Evolutionary conservation across 2,113 vertebrate genomes (phyloP).

Genomic region (Rhynchomys soricoides): DNA sequence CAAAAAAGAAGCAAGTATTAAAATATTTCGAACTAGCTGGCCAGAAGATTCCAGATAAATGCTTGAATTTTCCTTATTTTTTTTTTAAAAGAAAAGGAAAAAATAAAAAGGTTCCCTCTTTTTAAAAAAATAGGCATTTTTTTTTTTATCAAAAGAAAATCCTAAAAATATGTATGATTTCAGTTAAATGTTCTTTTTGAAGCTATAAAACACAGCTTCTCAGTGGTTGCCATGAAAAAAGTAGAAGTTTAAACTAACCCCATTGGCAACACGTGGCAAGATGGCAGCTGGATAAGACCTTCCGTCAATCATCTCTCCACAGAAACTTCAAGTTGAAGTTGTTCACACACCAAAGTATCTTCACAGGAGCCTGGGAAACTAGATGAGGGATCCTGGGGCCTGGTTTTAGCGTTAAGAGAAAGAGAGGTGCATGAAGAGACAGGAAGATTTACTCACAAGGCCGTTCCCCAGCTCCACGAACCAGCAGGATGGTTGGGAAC

Average conservation of each 20-base stretch:
- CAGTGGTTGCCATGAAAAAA: background rate
- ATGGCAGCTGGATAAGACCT: background rate
- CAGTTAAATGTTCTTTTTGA: background rate
- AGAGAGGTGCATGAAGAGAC: background rate
- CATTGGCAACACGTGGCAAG: background rate
- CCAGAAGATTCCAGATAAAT: constrained; percentile 13
- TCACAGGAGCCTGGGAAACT: background rate
- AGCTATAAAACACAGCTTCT: background rate
- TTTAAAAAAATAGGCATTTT: background rate
- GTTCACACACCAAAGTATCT: background rate
- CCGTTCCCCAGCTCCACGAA: background rate
- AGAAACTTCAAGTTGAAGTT: background rate
- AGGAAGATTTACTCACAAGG: background rate
- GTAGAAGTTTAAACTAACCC: background rate
- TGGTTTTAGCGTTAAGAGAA: background rate
- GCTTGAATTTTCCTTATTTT: constrained; percentile 17
- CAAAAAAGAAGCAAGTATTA: background rate
- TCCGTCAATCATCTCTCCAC: background rate
- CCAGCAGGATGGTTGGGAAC: background rate
- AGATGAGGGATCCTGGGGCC: background rate
- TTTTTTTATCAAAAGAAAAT: constrained; percentile 25
- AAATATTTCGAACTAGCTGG: background rate
- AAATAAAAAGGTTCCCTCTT: background rate
- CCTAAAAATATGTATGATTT: background rate
- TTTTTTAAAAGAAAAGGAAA: background rate